phyloP scores from a whole-genome alignment of 2,888 invertebrate genomes.

The Dermolepida albohirtum region DNA sequence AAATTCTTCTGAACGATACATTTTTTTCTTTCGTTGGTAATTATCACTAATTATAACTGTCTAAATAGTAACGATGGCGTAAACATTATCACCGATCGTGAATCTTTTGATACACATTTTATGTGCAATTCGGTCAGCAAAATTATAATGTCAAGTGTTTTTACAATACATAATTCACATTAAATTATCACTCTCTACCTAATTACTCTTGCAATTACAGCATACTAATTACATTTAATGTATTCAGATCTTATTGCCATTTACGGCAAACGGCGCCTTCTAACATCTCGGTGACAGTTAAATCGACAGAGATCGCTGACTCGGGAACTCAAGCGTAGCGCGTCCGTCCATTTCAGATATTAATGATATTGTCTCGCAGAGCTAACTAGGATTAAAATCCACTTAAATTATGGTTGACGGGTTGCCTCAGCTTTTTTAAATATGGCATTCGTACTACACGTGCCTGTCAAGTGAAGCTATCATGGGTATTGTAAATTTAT shows the following conservation, averaged over 20 bases:
- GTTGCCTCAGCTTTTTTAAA: conserved; percentile 14
- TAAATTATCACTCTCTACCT: conserved; percentile 27
- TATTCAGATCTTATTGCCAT: conserved; percentile 30
- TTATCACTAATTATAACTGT: too few species aligned
- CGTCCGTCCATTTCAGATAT: conserved; percentile 13
- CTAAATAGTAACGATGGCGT: too few species aligned
- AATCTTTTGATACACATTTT: too few species aligned
- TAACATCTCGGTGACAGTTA: conserved; percentile 6
- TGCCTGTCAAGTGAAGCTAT: conserved; percentile 13
- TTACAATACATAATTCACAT: conserved; percentile 11
- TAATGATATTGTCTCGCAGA: conserved; percentile 17
- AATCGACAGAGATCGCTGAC: conserved; percentile 19
- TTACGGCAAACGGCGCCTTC: conserved; percentile 26
- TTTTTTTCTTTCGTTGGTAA: too few species aligned
- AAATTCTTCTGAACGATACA: too few species aligned
- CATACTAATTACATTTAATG: conserved; percentile 30
- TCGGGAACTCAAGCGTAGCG: conserved; percentile 11
- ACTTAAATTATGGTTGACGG: conserved; percentile 18
- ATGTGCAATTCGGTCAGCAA: too few species aligned
- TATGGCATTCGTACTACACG: conserved; percentile 10
- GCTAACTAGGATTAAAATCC: conserved; percentile 25
- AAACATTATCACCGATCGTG: too few species aligned
- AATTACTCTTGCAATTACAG: conserved; percentile 29
- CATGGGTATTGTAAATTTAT: conserved; percentile 16
- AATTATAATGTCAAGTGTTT: too few species aligned